Base-by-base conservation (phyloP, 2,888 invertebrate genomes). In the Sphaerophoria taeniata region DNA sequence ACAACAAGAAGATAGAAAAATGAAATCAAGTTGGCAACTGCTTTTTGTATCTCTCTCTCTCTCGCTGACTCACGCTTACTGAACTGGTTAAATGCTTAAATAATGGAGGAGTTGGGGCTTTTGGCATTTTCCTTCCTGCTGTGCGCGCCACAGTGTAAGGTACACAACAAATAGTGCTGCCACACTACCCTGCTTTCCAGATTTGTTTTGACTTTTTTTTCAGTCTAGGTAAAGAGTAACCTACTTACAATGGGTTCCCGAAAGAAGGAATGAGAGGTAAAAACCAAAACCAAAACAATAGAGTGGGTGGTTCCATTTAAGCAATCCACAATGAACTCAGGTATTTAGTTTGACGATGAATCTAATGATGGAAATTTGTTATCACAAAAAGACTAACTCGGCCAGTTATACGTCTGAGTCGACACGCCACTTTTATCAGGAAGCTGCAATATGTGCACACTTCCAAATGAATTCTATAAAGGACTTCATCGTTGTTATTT, bases 321-420 rank as follows among this genome's bases (percentile, higher is more conserved):
- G 24, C 24, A 24, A 24, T 2, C 24, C 24, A 24, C 24, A 24
- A 24, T 24, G 24, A 24, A 24, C 24, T 24, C 24, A 43, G 31
- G 49, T 31, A 63, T 77, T 70, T 71, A 33, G 71, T 71, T 70
- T 65, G 53, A 70, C 36, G 69, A 34, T 45, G 60, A 70, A 70
- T 61, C 43, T 16, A 56, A 33, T 65, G 78, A 78, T 78, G 47
- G 63, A 58, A 56, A 45, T 65, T 65, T 45, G 58, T 31, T 53
- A 60, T 65, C 65, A 72, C 51, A 47, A 53, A 34, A 47, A 49
- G 16, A 51, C 33, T 47, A 60, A 24, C 24, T 33, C 51, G 16
- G 7, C 60, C 51, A 58, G 47, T 45, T 24, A 24, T 56, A 9
- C 6, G 39, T 45, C 56, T 56, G 9, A 33, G 43, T 72, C 60